Percentiles rank a stretch among this genome's conserved stretches.
Evolutionary conservation across 2,797 vertebrate species (phyloP).

Genomic region (Acanthiza pusilla): DNA sequence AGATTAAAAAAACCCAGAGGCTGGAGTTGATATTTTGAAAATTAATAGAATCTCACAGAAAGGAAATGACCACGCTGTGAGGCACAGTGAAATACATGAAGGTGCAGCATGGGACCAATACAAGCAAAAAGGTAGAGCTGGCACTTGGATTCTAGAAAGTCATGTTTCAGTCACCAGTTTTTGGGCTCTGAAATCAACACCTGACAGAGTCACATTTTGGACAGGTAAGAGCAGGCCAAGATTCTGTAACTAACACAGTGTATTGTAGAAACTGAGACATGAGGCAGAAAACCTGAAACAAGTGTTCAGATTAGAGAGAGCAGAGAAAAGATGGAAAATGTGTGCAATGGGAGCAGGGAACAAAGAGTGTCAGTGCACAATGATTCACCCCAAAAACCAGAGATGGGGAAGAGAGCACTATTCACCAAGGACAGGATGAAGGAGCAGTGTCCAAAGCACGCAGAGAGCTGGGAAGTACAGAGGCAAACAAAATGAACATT

Average conservation of each 20-base stretch:
- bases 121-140: not conserved
- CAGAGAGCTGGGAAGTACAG: not conserved
- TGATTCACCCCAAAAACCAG: not conserved
- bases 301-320: not conserved
- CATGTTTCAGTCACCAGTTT: not conserved
- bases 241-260: rapidly evolving
- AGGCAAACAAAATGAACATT: not conserved
- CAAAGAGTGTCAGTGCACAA: not conserved
- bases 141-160: not conserved
- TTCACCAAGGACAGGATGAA: not conserved
- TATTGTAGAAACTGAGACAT: not conserved
- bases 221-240: not conserved
- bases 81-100: not conserved
- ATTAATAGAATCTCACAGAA: not conserved
- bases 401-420: not conserved
- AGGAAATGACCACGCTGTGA: not conserved
- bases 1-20: not conserved
- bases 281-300: not conserved
- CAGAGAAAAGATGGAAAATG: not conserved
- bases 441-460: not conserved
- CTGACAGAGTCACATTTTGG: not conserved
- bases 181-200: not conserved
- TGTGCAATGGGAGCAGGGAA: not conserved
- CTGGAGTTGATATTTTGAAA: not conserved
- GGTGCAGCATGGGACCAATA: not conserved